Percentiles rank a stretch among this genome's conserved stretches.
Evolutionary conservation across 2,888 invertebrate species (phyloP).

Genomic region (Eupeodes luniger): DNA sequence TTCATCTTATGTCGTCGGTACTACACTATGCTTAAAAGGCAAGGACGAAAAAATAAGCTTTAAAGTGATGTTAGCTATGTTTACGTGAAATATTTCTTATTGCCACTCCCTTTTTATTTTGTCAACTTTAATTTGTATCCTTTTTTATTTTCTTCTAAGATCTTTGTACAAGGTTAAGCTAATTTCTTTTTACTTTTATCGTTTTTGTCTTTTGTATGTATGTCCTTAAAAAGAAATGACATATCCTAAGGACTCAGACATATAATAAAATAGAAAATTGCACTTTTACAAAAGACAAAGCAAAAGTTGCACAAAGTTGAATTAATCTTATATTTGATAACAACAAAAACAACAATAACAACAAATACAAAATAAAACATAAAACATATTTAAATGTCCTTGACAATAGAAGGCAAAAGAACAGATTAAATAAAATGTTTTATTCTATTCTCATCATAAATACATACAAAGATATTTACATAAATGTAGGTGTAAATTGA

Average conservation of each 20-base stretch:
- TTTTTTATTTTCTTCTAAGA: conserved; percentile 14
- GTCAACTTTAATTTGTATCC: not conserved
- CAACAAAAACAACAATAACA: not conserved
- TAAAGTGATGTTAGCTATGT: no score
- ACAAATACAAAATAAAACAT: no score
- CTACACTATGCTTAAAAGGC: no score
- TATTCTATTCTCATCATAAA: not conserved
- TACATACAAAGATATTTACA: no score
- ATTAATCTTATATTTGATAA: not conserved
- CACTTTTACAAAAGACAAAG: not conserved
- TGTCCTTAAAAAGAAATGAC: conserved; percentile 2
- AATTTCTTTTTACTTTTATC: conserved; percentile 41
- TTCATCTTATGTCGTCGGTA: no score
- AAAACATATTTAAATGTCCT: not conserved
- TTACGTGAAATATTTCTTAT: conserved; percentile 37
- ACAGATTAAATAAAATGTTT: conserved; percentile 21
- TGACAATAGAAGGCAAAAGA: not conserved
- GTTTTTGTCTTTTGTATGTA: not conserved
- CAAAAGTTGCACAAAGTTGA: not conserved
- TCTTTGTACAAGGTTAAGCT: conserved; percentile 60
- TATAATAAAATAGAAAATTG: conserved; percentile 7
- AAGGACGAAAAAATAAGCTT: no score
- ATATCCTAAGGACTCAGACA: conserved; percentile 32
- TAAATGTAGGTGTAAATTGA: not conserved
- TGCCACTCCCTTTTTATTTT: conserved; percentile 53